A percentile compares a stretch with the other conserved stretches of the same genome.
Evolutionary conservation across 2,797 vertebrate genomes (phyloP).

Genomic region (Agapornis canus): DNA sequence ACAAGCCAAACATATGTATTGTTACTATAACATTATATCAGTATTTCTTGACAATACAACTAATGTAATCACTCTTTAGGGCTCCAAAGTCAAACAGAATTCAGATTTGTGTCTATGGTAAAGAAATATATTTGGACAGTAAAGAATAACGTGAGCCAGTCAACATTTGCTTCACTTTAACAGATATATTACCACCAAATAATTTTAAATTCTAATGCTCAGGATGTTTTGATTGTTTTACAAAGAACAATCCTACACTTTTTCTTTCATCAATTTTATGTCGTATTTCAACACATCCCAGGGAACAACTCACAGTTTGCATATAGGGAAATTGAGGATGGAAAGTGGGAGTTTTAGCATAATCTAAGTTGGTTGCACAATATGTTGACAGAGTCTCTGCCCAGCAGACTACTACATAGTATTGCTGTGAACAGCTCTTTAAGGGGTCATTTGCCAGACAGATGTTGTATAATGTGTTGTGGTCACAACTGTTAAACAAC

Average conservation of each 20-base stretch:
- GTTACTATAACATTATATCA: neutral
- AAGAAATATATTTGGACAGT: neutral
- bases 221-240: neutral
- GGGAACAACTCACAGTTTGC: neutral
- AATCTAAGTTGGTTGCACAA: neutral
- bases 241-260: neutral
- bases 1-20: neutral
- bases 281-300: neutral
- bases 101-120: neutral
- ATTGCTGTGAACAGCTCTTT: neutral
- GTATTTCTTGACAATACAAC: neutral
- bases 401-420: neutral
- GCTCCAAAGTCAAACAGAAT: neutral
- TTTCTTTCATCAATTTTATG: neutral
- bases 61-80: neutral
- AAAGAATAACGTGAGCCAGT: neutral
- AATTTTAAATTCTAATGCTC: neutral
- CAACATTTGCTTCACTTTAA: neutral
- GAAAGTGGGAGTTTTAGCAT: neutral
- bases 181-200: neutral
- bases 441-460: neutral
- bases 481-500: neutral
- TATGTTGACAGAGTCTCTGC: neutral
- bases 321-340: neutral
- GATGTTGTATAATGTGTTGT: accelerated